Base-by-base conservation (phyloP, 35 echinoderm and acorn worm genomes). In the Strongylocentrotus purpuratus region DNA sequence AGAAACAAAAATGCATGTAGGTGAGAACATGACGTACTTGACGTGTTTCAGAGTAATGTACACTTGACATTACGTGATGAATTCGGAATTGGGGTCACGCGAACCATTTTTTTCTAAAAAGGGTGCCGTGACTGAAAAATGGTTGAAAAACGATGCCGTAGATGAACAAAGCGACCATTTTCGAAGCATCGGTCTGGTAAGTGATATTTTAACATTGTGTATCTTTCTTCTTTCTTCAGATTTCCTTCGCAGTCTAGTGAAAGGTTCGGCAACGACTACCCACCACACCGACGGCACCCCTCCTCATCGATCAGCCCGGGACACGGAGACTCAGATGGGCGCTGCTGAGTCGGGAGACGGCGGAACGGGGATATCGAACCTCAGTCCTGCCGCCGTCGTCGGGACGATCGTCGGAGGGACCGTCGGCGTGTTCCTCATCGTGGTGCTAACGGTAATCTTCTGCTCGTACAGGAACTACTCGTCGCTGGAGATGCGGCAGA, bases 401-500 rank as follows among this genome's bases (percentile, higher is more conserved):
- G 95, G 33, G 48, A 85, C 87, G n/a, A 95, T 95, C 95, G 87
- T 95, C 47, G 95, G 95, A 0, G 88, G 95, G 17, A 90, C 95
- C 7, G 9, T 95, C 10, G 88, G 87, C 0, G 31, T 95, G 46
- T 95, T 95, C 95, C 14, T 95, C 46, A 90, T 95, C 86, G 95
- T 95, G 4, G 95, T 95, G 28, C 55, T 95, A 33, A 85, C 95
- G 87, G 90, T 92, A 11, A 91, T 95, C 47, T 71, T 91, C 95
- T 95, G 95, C 48, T 95, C 95, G 46, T 95, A 95, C 88, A 90
- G 41, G 86, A 95, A 95, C 52, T 90, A 95, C 52, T 50, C 95
- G 1, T 90, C 95, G 87, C 25, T 71, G 2, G 95, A 95, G 31
- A 31, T 91, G 22, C 48, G 95, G 31, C 88, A 85, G 58, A 91